Evolutionary conservation across 2,888 invertebrate species (phyloP).

Genomic region (Escarpia spicata): DNA sequence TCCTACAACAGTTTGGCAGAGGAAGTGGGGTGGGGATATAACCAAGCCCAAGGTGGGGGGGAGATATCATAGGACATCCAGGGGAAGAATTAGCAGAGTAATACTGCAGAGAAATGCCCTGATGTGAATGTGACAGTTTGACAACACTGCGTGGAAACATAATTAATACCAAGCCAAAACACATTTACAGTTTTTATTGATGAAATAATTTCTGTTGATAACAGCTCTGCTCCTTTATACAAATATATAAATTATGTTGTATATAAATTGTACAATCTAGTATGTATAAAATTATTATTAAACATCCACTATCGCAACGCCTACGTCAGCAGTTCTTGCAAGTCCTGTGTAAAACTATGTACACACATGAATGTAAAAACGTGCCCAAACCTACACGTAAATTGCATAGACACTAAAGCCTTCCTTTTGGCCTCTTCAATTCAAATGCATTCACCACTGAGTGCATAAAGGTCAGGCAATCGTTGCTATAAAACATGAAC

Average conservation of each 20-base stretch:
- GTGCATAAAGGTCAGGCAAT: not conserved
- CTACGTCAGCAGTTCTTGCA: not conserved
- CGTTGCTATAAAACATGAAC: not conserved
- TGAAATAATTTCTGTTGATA: constrained; percentile 12
- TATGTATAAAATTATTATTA: not conserved
- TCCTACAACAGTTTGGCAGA: no score
- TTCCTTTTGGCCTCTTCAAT: not conserved
- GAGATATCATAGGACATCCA: no score
- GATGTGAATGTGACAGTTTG: not conserved
- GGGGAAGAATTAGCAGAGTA: no score
- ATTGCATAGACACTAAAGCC: constrained; percentile 12
- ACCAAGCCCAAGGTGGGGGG: no score
- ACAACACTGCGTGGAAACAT: not conserved
- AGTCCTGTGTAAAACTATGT: not conserved
- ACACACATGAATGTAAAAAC: not conserved
- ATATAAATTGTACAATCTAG: constrained; percentile 16
- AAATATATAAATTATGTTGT: constrained; percentile 16
- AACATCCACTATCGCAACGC: not conserved
- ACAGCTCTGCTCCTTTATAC: not conserved
- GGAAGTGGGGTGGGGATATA: no score
- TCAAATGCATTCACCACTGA: not conserved
- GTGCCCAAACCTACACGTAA: not conserved
- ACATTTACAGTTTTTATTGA: constrained; percentile 1
- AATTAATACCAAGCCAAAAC: not conserved
- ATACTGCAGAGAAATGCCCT: not conserved